Base-by-base conservation (phyloP, 2,888 invertebrate species). In the Coelopa pilipes region DNA sequence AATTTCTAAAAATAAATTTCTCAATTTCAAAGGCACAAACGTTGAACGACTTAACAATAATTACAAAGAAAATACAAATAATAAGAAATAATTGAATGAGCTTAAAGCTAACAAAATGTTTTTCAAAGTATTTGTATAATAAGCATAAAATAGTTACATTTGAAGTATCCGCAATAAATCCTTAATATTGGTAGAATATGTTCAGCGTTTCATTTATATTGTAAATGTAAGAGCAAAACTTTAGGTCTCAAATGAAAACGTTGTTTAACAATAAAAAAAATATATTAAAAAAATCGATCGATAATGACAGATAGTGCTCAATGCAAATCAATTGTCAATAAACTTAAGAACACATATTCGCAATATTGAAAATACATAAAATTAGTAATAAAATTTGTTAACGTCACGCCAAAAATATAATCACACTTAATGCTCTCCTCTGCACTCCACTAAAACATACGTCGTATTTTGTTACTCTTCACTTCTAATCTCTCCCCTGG, bases 91-190 rank as follows among this genome's bases (percentile, higher is more conserved):
- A 53, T 75, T 66, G 34, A 59, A 68, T 74, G 47, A 59, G 59
- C 74, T 75, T 76, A 78, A 72, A 74, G 72, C 70, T 76, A 75
- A 74, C 57, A 59, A 57, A 66, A 55, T 57, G 65, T 47, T 71
- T 46, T 2, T 49, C 34, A 34, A 34, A 34, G 34, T 34, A 34
- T 34, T 34, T 68, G 24, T 50, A 17, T 53, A 62, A 62, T 60
- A 50, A n/a, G 34, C 49, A 63, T 71, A 63, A 62, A 69, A 70
- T 62, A 59, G 57, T 34, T 34, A 34, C 34, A 34, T 34, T 34
- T 7, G 4, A 34, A 34, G 34, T 34, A 34, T 34, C 34, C 13
- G 53, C 53, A 53, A 53, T 53, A 53, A 53, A 53, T 34, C 34
- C 34, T 34, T 7, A 34, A 53, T 53, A 53, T 15, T 53, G 53